A percentile compares a stretch with the other conserved stretches of the same genome.
These are phyloP conservation scores for Anticlea derivata DNA, from an alignment of 2,888 invertebrate species.

Conservation along the genomic window DNA sequence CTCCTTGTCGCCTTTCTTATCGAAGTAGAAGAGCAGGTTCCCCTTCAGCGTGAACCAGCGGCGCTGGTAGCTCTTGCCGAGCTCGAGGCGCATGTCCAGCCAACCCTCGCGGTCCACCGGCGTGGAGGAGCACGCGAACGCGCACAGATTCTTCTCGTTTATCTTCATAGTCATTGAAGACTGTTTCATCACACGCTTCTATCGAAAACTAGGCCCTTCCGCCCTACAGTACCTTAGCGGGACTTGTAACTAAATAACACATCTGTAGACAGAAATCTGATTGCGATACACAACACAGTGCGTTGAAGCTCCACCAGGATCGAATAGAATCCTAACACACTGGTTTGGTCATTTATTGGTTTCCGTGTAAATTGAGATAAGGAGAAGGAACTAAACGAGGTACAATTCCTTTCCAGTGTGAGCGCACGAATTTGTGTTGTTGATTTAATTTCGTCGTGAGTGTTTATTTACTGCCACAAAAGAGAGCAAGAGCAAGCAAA, in stretches of 20 bases:
- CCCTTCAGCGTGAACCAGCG: constrained; percentile 98
- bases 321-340: too few relatives aligned
- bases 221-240: too few relatives aligned
- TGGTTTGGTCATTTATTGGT: too few relatives aligned
- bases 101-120: constrained; percentile 97
- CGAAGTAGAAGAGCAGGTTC: constrained; percentile 97
- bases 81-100: constrained; percentile 94
- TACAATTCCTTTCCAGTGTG: too few relatives aligned
- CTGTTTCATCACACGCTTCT: constrained; percentile 6
- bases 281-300: too few relatives aligned
- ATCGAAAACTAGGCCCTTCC: background rate
- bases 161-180: constrained; percentile 90
- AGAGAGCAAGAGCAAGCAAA: too few relatives aligned
- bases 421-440: too few relatives aligned
- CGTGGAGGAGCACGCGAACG: constrained; percentile 93
- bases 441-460: too few relatives aligned
- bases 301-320: too few relatives aligned
- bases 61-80: constrained; percentile 92
- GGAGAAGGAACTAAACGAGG: too few relatives aligned
- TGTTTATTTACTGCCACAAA: too few relatives aligned
- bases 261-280: background rate
- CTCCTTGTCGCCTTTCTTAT: constrained; percentile 95
- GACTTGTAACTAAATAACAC: background rate
- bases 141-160: constrained; percentile 96
- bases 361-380: too few relatives aligned